phyloP scores from a whole-genome alignment of 2,888 invertebrate genomes.

The Caenorhabditis imperialis region DNA sequence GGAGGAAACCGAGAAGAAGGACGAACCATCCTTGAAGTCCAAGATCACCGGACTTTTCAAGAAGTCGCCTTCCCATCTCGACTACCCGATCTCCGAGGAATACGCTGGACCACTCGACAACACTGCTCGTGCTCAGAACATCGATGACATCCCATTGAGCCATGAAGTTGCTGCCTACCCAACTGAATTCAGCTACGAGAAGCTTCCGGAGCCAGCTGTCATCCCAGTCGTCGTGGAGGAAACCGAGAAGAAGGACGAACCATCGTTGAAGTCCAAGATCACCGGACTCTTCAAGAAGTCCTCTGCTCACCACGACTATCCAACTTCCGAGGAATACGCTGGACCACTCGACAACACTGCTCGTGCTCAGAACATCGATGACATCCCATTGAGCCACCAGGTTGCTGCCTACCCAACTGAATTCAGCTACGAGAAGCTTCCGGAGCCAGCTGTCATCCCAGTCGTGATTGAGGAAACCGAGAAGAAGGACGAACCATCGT shows the following conservation, averaged over 20 bases:
- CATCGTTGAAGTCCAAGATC: conserved; percentile 27
- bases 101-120: conserved; percentile 26
- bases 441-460: conserved; percentile 5
- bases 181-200: conserved; percentile 58
- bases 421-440: conserved; percentile 39
- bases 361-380: conserved; percentile 2
- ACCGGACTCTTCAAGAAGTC: conserved; percentile 45
- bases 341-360: conserved; percentile 24
- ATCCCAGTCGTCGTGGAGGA: conserved; percentile 39
- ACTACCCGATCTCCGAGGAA: conserved; percentile 25
- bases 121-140: conserved; percentile 18
- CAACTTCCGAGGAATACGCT: conserved; percentile 19
- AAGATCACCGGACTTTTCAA: conserved; percentile 35
- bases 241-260: conserved; percentile 44
- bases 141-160: conserved; percentile 17
- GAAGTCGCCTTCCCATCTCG: conserved; percentile 25
- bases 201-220: conserved; percentile 34
- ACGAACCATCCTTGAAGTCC: conserved; percentile 30
- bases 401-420: conserved; percentile 48
- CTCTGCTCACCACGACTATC: conserved; percentile 24
- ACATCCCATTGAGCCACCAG: conserved; percentile 20
- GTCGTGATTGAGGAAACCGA: neutral
- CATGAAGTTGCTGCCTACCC: conserved; percentile 11
- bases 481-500: too few species aligned
- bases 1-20: conserved; percentile 28